Evolutionary conservation across 2,113 vertebrate species (phyloP).

Genomic region (Gasterosteus nipponicus): DNA sequence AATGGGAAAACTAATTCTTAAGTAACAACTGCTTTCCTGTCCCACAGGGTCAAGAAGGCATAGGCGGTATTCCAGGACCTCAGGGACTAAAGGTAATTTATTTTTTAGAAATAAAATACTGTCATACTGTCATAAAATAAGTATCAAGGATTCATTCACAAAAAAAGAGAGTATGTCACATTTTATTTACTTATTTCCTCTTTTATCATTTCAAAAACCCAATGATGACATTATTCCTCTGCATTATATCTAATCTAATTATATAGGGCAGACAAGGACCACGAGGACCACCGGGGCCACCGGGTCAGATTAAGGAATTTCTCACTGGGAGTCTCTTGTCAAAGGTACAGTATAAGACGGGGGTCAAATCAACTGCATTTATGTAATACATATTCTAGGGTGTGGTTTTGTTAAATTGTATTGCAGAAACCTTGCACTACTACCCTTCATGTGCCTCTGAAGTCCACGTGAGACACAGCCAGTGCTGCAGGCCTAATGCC

Average conservation of each 20-base stretch:
- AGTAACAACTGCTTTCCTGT: neutral
- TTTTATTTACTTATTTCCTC: neutral
- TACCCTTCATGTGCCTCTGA: neutral
- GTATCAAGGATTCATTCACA: neutral
- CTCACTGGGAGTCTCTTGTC: neutral
- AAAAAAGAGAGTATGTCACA: neutral
- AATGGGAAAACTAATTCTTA: neutral
- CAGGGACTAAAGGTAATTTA: slow-evolving; percentile 61
- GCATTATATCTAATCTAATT: neutral
- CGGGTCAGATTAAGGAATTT: slow-evolving; percentile 78
- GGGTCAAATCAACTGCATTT: neutral
- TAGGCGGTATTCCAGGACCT: slow-evolving; percentile 45
- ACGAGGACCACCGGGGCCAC: slow-evolving; percentile 87
- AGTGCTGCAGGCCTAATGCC: neutral
- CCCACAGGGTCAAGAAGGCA: slow-evolving; percentile 72
- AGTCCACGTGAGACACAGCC: neutral
- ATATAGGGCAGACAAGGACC: slow-evolving; percentile 85
- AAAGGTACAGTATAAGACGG: slow-evolving; percentile 46
- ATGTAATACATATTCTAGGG: neutral
- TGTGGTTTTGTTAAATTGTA: neutral
- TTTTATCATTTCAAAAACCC: neutral
- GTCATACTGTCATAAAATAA: neutral
- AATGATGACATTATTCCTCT: neutral
- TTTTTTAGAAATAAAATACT: neutral
- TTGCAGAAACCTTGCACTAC: neutral